These are phyloP conservation scores for Enteromius trimaculatus DNA, from an alignment of 2,797 vertebrate species.

Conservation along the genomic window DNA sequence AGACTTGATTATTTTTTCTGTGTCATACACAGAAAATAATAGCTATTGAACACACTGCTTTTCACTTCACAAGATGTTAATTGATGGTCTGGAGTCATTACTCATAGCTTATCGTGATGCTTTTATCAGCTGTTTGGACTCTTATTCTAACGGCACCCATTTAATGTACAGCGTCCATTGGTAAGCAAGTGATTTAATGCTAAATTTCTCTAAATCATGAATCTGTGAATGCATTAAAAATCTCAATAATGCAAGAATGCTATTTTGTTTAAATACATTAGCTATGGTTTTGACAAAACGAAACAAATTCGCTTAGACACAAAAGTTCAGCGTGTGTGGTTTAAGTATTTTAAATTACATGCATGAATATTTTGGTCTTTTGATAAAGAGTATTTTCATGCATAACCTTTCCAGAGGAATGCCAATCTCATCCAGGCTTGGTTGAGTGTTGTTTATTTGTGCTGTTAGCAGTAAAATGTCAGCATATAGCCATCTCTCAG, in stretches of 20 bases:
- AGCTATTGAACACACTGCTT: background rate
- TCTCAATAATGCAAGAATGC: background rate
- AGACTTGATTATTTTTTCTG: background rate
- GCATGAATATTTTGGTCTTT: slow-evolving; percentile 39
- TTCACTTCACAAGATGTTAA: background rate
- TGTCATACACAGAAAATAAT: no score
- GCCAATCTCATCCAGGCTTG: slow-evolving; percentile 72
- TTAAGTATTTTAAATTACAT: slow-evolving; percentile 33
- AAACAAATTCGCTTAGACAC: background rate
- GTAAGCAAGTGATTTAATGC: background rate
- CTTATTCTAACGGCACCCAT: background rate
- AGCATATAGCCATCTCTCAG: slow-evolving; percentile 70
- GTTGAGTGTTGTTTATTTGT: slow-evolving; percentile 64
- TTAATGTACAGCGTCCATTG: background rate
- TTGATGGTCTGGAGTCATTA: background rate
- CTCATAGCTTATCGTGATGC: background rate
- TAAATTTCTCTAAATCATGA: background rate
- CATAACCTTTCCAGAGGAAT: slow-evolving; percentile 68
- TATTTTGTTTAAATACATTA: background rate
- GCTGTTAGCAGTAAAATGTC: slow-evolving; percentile 72
- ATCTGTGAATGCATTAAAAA: background rate
- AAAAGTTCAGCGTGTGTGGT: background rate
- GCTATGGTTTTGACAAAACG: background rate
- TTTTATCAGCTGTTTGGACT: background rate
- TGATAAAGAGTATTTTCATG: slow-evolving; percentile 70